Evolutionary conservation across 2,113 vertebrate species (phyloP), one percentile per base, ranked within the genome.

Genomic region (Brachionichthys hirsutus): DNA sequence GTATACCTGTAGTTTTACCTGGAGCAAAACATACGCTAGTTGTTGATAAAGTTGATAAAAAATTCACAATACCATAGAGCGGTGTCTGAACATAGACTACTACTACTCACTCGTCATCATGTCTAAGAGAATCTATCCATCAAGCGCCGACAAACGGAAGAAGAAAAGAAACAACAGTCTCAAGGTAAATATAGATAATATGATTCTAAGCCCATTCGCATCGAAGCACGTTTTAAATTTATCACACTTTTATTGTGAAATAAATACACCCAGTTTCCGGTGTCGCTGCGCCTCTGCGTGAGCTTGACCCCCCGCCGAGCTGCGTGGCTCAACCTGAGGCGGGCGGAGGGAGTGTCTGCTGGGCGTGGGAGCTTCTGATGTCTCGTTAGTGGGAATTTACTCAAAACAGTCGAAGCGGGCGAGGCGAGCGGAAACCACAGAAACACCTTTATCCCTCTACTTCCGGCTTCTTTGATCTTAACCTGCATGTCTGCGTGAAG

Each of bases 341-440:
- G 53, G 40, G 47, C 34, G 1, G 70, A 80, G 84, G 82, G 82
- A 77, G 84, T 78, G 82, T 77, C 73, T 19, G 51, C 58, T 19
- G 55, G 60, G 24, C 9, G 67, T 6, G 41, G 48, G 44, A 50
- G 71, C 57, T 53, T 1, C 67, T 77, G 76, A 86, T 76, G 80
- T 77, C 72, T 77, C 41, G 12, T 51, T 56, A 2, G 24, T 65
- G 61, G 70, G 71, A 73, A 78, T 78, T n/a, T 78, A 76, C 60
- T 60, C 53, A 11, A 35, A n/a, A 68, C 54, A 50, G 18, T 12
- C 20, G 35, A 53, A 71, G 58, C 70, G 47, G 73, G 17, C 48
- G 62, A 78, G 24, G 62, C 71, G 17, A 14, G 44, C 36, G 64
- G 50, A 66, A 43, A 78, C 22, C 70, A 0, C 56, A 57, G 38